These are phyloP conservation scores for Oenanthe oenanthe DNA, from an alignment of 2,113 vertebrate genomes.

Conservation along the genomic window DNA sequence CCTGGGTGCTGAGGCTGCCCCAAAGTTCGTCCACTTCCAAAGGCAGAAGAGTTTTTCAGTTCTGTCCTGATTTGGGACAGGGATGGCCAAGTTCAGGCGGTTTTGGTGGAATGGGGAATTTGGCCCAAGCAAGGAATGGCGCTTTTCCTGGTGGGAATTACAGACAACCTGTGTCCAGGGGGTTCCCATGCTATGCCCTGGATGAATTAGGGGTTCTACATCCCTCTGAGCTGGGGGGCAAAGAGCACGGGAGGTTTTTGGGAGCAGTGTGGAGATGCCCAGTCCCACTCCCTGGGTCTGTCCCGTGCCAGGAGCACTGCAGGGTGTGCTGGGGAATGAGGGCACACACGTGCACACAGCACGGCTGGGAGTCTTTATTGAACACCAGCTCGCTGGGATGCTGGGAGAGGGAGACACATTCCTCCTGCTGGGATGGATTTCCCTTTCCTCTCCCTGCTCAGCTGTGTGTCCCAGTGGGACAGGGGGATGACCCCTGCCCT, in stretches of 20 bases:
- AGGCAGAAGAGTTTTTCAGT: not conserved
- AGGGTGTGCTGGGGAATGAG: not conserved
- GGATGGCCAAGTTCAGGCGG: not conserved
- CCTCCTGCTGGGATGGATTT: not conserved
- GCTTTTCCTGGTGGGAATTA: not conserved
- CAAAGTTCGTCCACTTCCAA: not conserved
- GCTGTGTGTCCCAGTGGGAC: not conserved
- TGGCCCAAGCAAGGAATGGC: rapidly evolving
- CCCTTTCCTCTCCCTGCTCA: not conserved
- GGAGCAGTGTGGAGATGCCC: not conserved
- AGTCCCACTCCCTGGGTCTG: rapidly evolving
- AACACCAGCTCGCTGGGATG: not conserved
- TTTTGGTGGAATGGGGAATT: not conserved
- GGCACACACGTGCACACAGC: not conserved
- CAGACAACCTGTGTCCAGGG: too few relatives aligned
- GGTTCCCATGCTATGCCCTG: not conserved
- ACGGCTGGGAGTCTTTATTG: not conserved
- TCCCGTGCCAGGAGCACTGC: not conserved
- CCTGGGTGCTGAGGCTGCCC: not conserved
- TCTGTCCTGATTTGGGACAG: not conserved
- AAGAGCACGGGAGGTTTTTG: rapidly evolving
- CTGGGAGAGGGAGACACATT: not conserved
- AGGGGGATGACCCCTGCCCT: rapidly evolving
- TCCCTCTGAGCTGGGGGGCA: not conserved
- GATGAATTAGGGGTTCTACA: not conserved